Evolutionary conservation across 2,888 invertebrate species (phyloP).

Genomic region (Temnothorax rugatulus): DNA sequence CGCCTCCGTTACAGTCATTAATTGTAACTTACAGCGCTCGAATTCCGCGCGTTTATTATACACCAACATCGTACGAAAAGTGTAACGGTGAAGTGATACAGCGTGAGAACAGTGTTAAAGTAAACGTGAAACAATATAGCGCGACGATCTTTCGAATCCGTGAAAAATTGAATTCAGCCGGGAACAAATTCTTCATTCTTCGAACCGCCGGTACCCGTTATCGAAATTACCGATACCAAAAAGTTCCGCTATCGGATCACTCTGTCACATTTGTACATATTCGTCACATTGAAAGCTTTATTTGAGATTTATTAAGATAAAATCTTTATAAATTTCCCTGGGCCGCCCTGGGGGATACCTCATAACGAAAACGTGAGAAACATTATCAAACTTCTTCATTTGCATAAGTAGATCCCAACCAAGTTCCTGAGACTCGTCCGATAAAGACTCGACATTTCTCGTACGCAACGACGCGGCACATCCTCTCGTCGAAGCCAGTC

Average conservation of each 20-base stretch:
- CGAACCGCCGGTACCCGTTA: neutral
- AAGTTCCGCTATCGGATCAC: neutral
- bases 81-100: neutral
- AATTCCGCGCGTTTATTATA: slow-evolving; percentile 6
- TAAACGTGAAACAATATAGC: neutral
- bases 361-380: neutral
- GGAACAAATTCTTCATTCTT: neutral
- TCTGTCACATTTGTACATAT: neutral
- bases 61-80: neutral
- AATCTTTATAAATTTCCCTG: neutral
- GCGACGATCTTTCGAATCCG: neutral
- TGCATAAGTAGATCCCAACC: no score
- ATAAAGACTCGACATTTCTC: neutral
- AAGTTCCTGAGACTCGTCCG: neutral
- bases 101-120: slow-evolving; percentile 7
- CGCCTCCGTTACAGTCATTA: slow-evolving; percentile 32
- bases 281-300: neutral
- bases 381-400: neutral
- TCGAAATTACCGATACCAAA: neutral
- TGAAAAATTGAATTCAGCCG: neutral
- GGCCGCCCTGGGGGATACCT: no score
- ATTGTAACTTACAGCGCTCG: slow-evolving; percentile 11
- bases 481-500: neutral
- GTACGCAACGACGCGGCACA: no score
- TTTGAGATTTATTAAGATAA: neutral